phyloP scores from a whole-genome alignment of 2,797 vertebrate genomes.

The Ceyx erithaca region DNA sequence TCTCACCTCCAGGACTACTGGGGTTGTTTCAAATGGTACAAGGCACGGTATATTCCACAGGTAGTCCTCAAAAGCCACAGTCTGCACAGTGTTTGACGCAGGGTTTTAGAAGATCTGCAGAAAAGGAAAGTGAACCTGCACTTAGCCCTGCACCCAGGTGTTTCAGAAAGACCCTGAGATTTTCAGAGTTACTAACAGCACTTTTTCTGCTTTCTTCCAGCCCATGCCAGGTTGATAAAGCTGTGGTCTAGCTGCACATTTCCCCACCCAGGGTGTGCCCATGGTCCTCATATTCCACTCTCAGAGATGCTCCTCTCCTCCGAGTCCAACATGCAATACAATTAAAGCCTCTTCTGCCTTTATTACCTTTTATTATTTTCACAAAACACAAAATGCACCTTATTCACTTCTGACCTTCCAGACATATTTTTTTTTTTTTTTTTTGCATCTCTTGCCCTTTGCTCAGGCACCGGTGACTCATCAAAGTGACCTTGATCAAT shows the following conservation, averaged over 20 bases:
- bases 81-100: background rate
- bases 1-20: background rate
- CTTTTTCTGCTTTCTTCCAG: background rate
- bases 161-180: background rate
- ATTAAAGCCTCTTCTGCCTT: background rate
- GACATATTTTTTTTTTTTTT: background rate
- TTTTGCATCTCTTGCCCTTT: slow-evolving; percentile 21
- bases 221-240: background rate
- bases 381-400: background rate
- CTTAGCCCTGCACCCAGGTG: background rate
- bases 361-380: background rate
- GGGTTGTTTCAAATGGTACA: background rate
- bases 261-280: background rate
- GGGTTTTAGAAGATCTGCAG: background rate
- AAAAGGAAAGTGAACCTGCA: background rate
- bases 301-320: background rate
- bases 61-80: background rate
- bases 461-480: slow-evolving; percentile 15
- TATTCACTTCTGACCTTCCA: background rate
- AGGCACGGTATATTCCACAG: background rate
- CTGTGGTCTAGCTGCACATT: background rate
- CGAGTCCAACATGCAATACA: accelerated
- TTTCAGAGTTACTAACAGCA: background rate
- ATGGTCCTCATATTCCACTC: background rate
- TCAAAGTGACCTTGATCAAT: background rate